Percentiles rank a stretch among this genome's conserved stretches.
Evolutionary conservation across 2,797 vertebrate species (phyloP).

Genomic region (Poeciliopsis presidionis): DNA sequence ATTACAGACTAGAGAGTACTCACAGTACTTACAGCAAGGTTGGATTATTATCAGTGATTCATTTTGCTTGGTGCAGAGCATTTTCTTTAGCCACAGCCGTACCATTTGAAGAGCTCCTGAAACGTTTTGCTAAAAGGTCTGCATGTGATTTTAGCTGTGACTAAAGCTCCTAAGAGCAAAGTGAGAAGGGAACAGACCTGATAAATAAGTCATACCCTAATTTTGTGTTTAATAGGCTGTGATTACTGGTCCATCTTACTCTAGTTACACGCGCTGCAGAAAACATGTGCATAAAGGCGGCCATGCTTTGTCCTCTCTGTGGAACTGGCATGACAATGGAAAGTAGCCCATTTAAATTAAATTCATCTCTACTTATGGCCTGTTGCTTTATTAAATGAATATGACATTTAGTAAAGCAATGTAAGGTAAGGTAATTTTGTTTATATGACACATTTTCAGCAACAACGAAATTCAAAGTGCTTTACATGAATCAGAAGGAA

Average conservation of each 20-base stretch:
- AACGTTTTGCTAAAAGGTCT: slow-evolving; percentile 2
- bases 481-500: too few species aligned
- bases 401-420: not conserved
- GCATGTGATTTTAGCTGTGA: not conserved
- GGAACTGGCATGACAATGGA: not conserved
- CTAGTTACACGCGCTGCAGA: not conserved
- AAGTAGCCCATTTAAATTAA: not conserved
- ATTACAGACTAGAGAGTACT: not conserved
- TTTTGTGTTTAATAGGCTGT: slow-evolving; percentile 4
- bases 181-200: not conserved
- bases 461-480: too few species aligned
- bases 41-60: slow-evolving; percentile 3
- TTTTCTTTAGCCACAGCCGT: not conserved
- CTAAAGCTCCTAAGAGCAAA: not conserved
- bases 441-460: too few species aligned
- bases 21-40: slow-evolving; percentile 12
- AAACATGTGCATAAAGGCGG: not conserved
- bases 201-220: slow-evolving; percentile 5
- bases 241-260: not conserved
- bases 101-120: not conserved
- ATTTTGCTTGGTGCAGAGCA: not conserved
- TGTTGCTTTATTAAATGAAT: not conserved
- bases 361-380: not conserved
- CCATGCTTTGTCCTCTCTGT: not conserved
- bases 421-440: too few species aligned